Conservation (phyloP, 2,888 invertebrate genomes). For the Lysandra coridon region DNA sequence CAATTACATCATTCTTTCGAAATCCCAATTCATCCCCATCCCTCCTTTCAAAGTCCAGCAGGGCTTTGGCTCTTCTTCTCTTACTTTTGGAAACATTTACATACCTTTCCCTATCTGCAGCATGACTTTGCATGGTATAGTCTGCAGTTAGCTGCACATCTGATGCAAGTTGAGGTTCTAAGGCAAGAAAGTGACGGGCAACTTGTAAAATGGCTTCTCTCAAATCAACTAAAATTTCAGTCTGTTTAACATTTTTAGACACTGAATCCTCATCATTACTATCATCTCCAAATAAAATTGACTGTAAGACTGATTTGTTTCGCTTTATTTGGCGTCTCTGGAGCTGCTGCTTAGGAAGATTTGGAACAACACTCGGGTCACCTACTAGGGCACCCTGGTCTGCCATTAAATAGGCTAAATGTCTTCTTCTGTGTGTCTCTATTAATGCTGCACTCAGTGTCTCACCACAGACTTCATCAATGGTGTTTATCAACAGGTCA, state of each 20-base stretch:
- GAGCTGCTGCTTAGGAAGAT: conserved; percentile 96
- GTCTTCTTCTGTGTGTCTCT: conserved; percentile 94
- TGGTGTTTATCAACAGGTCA: conserved; percentile 89
- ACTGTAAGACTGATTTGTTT: conserved; percentile 93
- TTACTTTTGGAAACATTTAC: conserved; percentile 94
- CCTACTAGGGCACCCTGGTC: conserved; percentile 96
- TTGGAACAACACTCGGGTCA: conserved; percentile 93
- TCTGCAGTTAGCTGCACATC: conserved; percentile 93
- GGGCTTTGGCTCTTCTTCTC: conserved; percentile 94
- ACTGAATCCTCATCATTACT: conserved; percentile 90
- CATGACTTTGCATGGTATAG: conserved; percentile 97
- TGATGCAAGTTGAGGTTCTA: conserved; percentile 91
- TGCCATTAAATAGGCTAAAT: conserved; percentile 97
- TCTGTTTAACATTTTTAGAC: conserved; percentile 98
- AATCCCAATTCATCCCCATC: conserved; percentile 99
- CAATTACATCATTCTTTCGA: conserved; percentile 98
- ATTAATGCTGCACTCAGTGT: conserved; percentile 91
- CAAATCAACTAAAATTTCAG: conserved; percentile 98
- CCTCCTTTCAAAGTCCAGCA: conserved; percentile 97
- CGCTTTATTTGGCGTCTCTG: conserved; percentile 93
- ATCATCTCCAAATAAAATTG: conserved; percentile 91
- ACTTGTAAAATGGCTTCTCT: conserved; percentile 95
- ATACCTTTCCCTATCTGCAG: conserved; percentile 95
- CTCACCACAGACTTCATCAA: conserved; percentile 85
- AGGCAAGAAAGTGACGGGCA: conserved; percentile 95